Evolutionary conservation across 2,797 vertebrate genomes (phyloP), one percentile per base, ranked within the genome.

Genomic region (Geranospiza caerulescens): DNA sequence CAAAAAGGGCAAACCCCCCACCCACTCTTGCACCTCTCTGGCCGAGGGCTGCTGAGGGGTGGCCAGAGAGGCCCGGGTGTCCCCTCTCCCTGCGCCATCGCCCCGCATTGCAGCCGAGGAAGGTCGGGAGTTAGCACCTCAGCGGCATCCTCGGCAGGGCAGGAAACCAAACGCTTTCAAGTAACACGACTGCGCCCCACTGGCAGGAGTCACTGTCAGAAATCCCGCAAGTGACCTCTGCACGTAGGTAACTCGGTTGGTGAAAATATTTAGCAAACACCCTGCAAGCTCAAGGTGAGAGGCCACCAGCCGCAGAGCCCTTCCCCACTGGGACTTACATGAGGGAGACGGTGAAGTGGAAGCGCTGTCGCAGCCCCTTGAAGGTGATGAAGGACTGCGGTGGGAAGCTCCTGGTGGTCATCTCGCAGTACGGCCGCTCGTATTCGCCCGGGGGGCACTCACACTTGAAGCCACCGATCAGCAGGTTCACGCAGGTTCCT

Each of bases 321-420:
- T 18, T 73, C 47, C 47, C 59, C 8, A 3, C 11, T 0, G 3
- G 33, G 70, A 98, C 99, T 99, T 96, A 99, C 99, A 97, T 98
- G 96, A 99, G 99, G 47, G 99, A 99, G 52, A 99, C 80, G 0
- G 99, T 99, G 98, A 99, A 99, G 98, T 99, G 99, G 97, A 99
- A 99, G 68, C 99, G 99, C 79, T 99, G 99, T 34, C 99, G 94
- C 71, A 99, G 98, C 71, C 99, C 99, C 52, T 99, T 99, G 98
- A 99, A 99, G 94, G 99, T 99, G 97, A 99, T 98, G 85, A 99
- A 99, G 93, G 99, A 99, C 96, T 98, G 98, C 0, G 99, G 99
- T 1, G 99, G 99, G 97, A 99, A 99, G 98, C 99, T 99, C 95
- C 99, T 98, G 9, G 99, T 99, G 96, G 99, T 99, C 98, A 99